These are phyloP conservation scores for Heterodera schachtii DNA, from an alignment of 1,140 invertebrate species.

Conservation along the genomic window DNA sequence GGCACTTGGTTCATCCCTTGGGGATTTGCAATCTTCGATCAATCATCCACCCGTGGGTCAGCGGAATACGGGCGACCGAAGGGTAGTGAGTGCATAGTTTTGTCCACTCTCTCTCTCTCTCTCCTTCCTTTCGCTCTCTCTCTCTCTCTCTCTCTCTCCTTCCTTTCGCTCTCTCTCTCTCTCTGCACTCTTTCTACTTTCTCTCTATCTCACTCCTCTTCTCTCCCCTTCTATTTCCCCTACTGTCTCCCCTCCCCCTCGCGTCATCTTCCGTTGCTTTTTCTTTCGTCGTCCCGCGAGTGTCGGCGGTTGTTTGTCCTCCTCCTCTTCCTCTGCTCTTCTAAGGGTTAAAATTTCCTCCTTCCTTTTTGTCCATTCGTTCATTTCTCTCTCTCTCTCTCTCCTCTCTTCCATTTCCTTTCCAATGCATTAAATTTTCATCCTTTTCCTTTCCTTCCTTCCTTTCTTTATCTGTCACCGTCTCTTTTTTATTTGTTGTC, in stretches of 20 bases:
- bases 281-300: neutral
- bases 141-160: no score
- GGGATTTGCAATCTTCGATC: neutral
- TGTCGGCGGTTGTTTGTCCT: conserved; percentile 15
- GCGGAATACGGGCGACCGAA: no score
- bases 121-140: no score
- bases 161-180: neutral
- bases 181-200: neutral
- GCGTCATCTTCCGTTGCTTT: neutral
- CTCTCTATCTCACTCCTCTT: neutral
- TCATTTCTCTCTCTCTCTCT: neutral
- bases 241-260: neutral
- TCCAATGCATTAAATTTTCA: conserved; percentile 10
- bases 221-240: no score
- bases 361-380: conserved; percentile 7
- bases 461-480: conserved; percentile 5
- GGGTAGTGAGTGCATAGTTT: neutral
- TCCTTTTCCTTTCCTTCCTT: conserved; percentile 2
- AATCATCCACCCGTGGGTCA: neutral
- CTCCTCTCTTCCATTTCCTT: neutral
- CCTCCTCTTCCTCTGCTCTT: neutral
- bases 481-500: neutral
- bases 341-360: conserved; percentile 11
- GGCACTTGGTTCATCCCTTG: neutral
- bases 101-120: no score